Evolutionary conservation across 2,113 vertebrate genomes (phyloP).

Genomic region (Tor tambroides): DNA sequence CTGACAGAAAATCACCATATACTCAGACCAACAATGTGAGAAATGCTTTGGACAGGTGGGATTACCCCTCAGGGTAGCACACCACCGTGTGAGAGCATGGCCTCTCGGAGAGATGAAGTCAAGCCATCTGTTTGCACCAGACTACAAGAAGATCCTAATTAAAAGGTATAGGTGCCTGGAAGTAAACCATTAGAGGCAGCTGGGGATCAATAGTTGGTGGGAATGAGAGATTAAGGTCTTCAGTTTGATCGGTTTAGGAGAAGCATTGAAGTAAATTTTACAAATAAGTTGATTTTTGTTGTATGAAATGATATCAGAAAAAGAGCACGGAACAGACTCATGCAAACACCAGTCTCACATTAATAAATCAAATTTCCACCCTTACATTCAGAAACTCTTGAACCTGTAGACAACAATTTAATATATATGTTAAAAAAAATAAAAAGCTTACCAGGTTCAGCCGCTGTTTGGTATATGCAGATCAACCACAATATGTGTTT

Average conservation of each 20-base stretch:
- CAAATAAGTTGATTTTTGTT: not conserved
- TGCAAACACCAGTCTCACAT: not conserved
- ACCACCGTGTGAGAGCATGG: slow-evolving; percentile 59
- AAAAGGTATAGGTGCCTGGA: slow-evolving; percentile 69
- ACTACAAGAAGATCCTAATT: slow-evolving; percentile 70
- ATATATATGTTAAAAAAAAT: not conserved
- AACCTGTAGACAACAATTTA: not conserved
- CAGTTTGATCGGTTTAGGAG: not conserved
- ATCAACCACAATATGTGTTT: slow-evolving; percentile 90
- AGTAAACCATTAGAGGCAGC: slow-evolving; percentile 39
- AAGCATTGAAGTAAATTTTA: not conserved
- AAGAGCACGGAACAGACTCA: not conserved
- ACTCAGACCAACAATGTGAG: slow-evolving; percentile 63
- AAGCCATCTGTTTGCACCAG: slow-evolving; percentile 75
- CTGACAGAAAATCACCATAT: not conserved
- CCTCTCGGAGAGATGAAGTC: slow-evolving; percentile 67
- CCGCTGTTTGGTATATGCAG: slow-evolving; percentile 76
- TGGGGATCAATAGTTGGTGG: slow-evolving; percentile 41
- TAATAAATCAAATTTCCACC: not conserved
- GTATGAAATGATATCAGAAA: not conserved
- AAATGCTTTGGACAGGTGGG: slow-evolving; percentile 70
- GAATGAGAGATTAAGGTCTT: slow-evolving; percentile 2
- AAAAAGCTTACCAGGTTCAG: slow-evolving; percentile 69
- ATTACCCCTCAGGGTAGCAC: slow-evolving; percentile 67
- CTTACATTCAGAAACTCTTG: not conserved